Base-by-base conservation (phyloP, 1,140 invertebrate genomes). In the Belonocnema kinseyi region DNA sequence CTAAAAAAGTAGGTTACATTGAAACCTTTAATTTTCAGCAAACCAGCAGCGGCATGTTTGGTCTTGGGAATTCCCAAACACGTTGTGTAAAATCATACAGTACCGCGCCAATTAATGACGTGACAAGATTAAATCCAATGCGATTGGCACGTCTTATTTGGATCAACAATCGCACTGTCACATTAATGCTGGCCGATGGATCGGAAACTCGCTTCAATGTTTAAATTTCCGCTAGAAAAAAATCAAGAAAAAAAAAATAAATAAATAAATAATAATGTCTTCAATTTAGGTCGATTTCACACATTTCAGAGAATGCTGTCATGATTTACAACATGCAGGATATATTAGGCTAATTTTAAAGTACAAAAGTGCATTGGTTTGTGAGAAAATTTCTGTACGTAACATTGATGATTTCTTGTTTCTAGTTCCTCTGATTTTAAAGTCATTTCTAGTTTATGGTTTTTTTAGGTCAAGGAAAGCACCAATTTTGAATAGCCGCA, bases 1-100 rank as follows among this genome's bases (percentile, higher is more conserved):
- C 5, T 33, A 5, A 5, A 33, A 2, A 46, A 46, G 1, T 46
- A 46, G 11, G 40, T 46, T 10, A 46, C 10, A 1, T 6, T 8
- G 11, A 79, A 33, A 83, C 77, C 80, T 80, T 80, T 84, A 26
- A 75, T 50, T 88, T 91, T 77, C 77, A 91, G 90, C 91, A 94
- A 93, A 95, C 94, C 40, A 94, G 93, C 16, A 94, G 94, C 40
- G 96, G 96, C 61, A 97, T 98, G 95, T 98, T 98, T 90, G 97
- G 97, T 7, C 91, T 98, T 74, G 97, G 97, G 3, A 96, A 97
- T 84, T 96, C 97, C 3, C 97, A 98, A 90, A 98, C 97, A 1
- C 94, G 96, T 66, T 98, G 97, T 87, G 95, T 98, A 50, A 98
- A 98, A 89, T 97, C 97, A 51, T 98, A 97, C 91, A 97, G 96